A percentile compares a stretch with the other conserved stretches of the same genome.
Evolutionary conservation across 2,888 invertebrate species (phyloP).

Genomic region (Argyra leucocephala): DNA sequence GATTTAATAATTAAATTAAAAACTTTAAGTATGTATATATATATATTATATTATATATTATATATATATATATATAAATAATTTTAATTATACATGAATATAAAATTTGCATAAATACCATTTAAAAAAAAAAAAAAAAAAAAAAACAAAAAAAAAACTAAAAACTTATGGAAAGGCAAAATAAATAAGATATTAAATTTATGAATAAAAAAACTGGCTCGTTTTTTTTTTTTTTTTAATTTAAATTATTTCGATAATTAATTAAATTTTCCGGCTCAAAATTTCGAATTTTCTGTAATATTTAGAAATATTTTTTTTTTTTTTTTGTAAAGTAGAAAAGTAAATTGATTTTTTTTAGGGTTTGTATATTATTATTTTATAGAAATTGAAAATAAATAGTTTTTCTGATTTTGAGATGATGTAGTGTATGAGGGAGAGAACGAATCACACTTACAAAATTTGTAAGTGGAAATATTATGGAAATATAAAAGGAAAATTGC

Average conservation of each 20-base stretch:
- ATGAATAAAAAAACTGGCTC: constrained; percentile 14
- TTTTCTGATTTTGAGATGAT: no score
- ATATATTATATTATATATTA: constrained; percentile 15
- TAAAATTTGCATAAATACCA: neutral
- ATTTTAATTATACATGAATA: constrained; percentile 10
- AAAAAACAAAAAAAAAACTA: constrained; percentile 9
- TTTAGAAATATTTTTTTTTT: no score
- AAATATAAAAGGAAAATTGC: constrained; percentile 23
- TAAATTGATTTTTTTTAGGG: no score
- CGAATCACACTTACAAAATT: no score
- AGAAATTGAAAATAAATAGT: no score
- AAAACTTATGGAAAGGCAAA: constrained; percentile 21
- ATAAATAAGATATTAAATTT: constrained; percentile 22
- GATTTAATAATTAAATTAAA: constrained; percentile 19
- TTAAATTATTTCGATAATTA: constrained; percentile 12
- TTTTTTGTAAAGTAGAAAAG: neutral
- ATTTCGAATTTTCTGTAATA: no score
- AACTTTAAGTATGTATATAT: constrained; percentile 18
- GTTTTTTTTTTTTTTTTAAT: constrained; percentile 12
- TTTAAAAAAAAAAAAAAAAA: constrained; percentile 10
- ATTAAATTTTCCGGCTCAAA: no score
- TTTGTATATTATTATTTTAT: no score
- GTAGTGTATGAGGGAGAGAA: no score
- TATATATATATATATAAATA: constrained; percentile 7
- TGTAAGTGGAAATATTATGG: no score